These are phyloP conservation scores for Maconellicoccus hirsutus DNA, from an alignment of 1,140 invertebrate genomes.

Conservation along the genomic window DNA sequence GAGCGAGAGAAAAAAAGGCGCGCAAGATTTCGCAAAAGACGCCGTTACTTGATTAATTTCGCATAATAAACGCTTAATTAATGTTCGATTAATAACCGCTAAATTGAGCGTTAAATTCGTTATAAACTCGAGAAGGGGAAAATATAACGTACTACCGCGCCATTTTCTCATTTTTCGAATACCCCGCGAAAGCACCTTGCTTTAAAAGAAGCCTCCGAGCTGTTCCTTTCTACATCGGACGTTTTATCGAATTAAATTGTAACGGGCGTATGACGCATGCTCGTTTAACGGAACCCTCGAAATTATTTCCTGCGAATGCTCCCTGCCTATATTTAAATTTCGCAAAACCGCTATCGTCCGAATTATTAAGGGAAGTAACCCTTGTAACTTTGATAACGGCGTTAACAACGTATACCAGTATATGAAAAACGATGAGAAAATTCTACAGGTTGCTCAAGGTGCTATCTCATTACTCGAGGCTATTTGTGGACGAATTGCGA, in stretches of 20 bases:
- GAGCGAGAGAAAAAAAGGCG: not conserved
- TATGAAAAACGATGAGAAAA: not conserved
- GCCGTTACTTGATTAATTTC: conserved; percentile 17
- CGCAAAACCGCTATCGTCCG: not conserved
- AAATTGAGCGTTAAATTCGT: conserved; percentile 22
- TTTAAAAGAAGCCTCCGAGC: not conserved
- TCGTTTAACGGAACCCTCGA: conserved; percentile 6
- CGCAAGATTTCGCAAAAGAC: not conserved
- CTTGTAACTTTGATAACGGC: not conserved
- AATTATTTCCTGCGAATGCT: not conserved
- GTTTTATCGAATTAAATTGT: conserved; percentile 22
- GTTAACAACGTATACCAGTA: not conserved
- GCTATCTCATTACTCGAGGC: not conserved
- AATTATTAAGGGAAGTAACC: not conserved
- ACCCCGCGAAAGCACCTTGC: not conserved
- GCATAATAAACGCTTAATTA: conserved; percentile 22
- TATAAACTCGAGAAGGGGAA: conserved; percentile 14
- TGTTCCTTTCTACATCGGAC: conserved; percentile 2
- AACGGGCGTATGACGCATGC: conserved; percentile 10
- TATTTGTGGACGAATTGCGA: not conserved
- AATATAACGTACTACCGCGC: conserved; percentile 9
- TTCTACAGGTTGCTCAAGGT: not conserved
- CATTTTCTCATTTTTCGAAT: conserved; percentile 16
- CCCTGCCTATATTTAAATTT: conserved; percentile 5
- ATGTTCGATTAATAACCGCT: conserved; percentile 22